Conservation (phyloP, 2,888 invertebrate species). For the Ecliptopera silaceata region DNA sequence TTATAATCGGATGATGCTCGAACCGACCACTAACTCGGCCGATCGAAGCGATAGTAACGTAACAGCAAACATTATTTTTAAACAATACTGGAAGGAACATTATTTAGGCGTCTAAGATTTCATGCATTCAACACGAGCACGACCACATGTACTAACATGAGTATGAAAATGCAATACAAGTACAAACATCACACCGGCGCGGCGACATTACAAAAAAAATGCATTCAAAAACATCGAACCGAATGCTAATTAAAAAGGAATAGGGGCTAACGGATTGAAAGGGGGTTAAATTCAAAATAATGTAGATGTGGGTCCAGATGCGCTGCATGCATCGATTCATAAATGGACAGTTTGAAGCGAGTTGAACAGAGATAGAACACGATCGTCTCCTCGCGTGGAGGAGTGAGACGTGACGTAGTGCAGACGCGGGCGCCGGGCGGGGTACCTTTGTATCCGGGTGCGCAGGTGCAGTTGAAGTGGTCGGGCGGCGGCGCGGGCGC, state of each 20-base stretch:
- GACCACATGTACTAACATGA: background rate
- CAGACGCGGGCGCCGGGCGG: background rate
- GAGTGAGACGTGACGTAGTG: no score
- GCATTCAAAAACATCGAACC: background rate
- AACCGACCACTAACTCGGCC: no score
- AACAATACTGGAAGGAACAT: no score
- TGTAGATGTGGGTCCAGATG: no score
- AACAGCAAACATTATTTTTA: background rate
- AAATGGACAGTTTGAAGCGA: no score
- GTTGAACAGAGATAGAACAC: no score
- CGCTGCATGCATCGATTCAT: no score
- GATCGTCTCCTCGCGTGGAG: no score
- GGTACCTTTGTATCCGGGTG: conserved; percentile 43
- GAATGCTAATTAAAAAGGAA: no score
- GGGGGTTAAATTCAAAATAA: no score
- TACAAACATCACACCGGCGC: conserved; percentile 10
- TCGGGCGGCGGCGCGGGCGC: conserved; percentile 75
- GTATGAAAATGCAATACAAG: conserved; percentile 11
- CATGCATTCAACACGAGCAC: conserved; percentile 6
- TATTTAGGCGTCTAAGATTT: background rate
- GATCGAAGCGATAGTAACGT: background rate
- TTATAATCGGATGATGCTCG: no score
- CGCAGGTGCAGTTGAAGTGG: conserved; percentile 87
- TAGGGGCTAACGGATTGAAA: no score
- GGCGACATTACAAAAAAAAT: conserved; percentile 8